phyloP scores from a whole-genome alignment of 92 coral and sea anemone genomes.

The Umimayanthus kanabou region DNA sequence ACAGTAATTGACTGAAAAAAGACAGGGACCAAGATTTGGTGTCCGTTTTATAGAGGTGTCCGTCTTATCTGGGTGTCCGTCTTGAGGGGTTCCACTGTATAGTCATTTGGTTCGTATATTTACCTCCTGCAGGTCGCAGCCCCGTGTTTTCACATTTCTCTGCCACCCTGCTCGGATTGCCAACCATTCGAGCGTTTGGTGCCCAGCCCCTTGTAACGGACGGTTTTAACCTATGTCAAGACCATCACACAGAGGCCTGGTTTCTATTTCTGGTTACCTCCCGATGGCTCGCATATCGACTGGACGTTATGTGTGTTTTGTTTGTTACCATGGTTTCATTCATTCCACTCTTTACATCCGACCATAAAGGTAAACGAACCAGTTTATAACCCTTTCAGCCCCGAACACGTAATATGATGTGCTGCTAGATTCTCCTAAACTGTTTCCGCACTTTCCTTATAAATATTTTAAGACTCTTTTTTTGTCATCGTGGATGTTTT shows the following conservation, averaged over 20 bases:
- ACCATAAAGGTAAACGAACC: constrained; percentile 61
- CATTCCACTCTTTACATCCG: constrained; percentile 77
- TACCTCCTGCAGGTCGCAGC: constrained; percentile 70
- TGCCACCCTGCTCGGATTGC: constrained; percentile 79
- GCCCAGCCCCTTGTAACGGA: constrained; percentile 64
- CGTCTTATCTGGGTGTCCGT: no score
- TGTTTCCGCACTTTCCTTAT: no score
- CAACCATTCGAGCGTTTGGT: constrained; percentile 80
- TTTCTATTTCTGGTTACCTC: constrained; percentile 70
- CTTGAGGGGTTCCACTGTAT: no score
- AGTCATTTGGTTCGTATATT: neutral
- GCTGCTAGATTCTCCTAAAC: no score
- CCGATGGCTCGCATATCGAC: constrained; percentile 88
- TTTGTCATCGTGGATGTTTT: no score
- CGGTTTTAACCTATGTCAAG: constrained; percentile 79
- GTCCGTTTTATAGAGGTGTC: no score
- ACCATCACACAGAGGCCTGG: constrained; percentile 89
- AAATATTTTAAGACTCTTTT: no score
- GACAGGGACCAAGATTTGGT: no score
- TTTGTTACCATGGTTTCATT: constrained; percentile 87
- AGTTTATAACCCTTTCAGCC: no score
- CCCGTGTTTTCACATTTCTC: constrained; percentile 86
- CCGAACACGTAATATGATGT: no score
- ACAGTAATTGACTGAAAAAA: no score
- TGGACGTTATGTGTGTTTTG: constrained; percentile 75